Evolutionary conservation across 2,113 vertebrate species (phyloP), one percentile per base, ranked within the genome.

Genomic region (Terrapene triunguis): DNA sequence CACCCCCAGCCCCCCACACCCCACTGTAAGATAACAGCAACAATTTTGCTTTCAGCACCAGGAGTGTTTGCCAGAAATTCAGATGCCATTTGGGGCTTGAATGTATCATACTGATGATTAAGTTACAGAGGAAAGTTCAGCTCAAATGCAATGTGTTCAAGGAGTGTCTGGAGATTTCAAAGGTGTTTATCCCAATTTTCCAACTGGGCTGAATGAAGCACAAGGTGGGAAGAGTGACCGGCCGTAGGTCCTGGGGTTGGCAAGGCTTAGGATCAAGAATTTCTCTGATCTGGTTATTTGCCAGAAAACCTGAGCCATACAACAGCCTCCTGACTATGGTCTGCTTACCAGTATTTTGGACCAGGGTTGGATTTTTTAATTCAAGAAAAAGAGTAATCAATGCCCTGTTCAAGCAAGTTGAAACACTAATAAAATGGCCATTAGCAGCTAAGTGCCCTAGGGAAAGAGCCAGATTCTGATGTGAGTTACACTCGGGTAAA

Each of bases 401-500:
- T 29, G 13, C 32, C 19, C 42, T 10, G 8, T 16, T 80, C 32
- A 82, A 12, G 54, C 51, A 84, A 13, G 69, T 3, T 3, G 53
- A 55, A 85, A 88, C 59, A 9, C 35, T 4, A 5, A 6, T 2
- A 0, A 14, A 53, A 69, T 44, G 74, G 17, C 0, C 0, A 4
- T 57, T 81, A 5, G 0, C 10, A 72, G 65, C 8, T 5, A 72
- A 22, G 17, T 21, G 17, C 4, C 65, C 17, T 22, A 38, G n/a
- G 35, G 8, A 72, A n/a, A 72, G 35, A n/a, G 65, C 35, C 65
- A 72, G 65, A 38, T 72, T 72, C 65, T 38, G 65, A n/a, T n/a
- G 35, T 72, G 65, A 69, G 65, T n/a, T n/a, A 72, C 35, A 22
- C 35, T 72, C 21, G 35, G 19, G 65, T 69, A 38, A n/a, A 69